Evolutionary conservation across 2,797 vertebrate genomes (phyloP), one percentile per base, ranked within the genome.

Genomic region (Phoeniculus purpureus): DNA sequence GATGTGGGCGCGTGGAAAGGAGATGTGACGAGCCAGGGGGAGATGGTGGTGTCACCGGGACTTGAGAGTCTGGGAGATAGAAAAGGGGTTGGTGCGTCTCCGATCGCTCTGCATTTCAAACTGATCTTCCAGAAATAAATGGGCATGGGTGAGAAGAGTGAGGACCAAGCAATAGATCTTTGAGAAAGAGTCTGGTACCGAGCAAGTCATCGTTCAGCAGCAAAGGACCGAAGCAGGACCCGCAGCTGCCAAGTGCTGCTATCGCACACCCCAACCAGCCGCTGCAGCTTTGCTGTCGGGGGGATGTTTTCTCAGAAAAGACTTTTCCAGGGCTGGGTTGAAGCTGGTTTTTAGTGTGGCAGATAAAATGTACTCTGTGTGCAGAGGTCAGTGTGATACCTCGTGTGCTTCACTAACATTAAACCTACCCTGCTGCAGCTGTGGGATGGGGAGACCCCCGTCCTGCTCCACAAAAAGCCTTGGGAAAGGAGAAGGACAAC

Each of bases 341-440:
- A 17, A 52, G 60, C 48, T 25, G 50, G 1, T 10, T 15, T 16
- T 56, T 4, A 1, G 1, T 0, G 1, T 0, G 21, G 2, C 66
- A 59, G 50, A 62, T 9, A 4, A 8, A 7, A 47, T 21, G 7
- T 21, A 4, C 12, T 1, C 21, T 1, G 61, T 0, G 43, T 10
- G 48, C 52, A 37, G 59, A 25, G 34, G 16, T 55, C 4, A 4
- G 40, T 0, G 37, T 4, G 56, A 4, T 55, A 5, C 12, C 0
- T 47, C 2, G 14, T 2, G 51, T 58, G 1, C 16, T 0, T 1
- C 14, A 48, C 0, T 0, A 11, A 6, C 1, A 9, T 3, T 14
- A 14, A 8, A 56, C 4, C 32, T 11, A 2, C 32, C 23, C 43
- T 6, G 3, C 1, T 20, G 66, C 67, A 27, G 72, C 31, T 1